A percentile compares a stretch with the other conserved stretches of the same genome.
phyloP scores from a whole-genome alignment of 2,113 vertebrate species.

The Alethe diademata region DNA sequence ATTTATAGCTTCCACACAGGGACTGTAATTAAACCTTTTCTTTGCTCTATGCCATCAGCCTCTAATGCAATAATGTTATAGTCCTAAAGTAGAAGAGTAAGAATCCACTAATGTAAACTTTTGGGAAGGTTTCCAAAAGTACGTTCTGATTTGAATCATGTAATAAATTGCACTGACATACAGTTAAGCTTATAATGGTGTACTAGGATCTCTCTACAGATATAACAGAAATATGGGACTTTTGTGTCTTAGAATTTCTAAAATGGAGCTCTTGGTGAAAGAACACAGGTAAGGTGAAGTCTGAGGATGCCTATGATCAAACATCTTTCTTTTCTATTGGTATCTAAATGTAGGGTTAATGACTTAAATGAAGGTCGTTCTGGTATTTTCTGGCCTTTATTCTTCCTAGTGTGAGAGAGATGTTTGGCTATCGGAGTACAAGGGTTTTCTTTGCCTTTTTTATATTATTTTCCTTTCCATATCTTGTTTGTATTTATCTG shows the following conservation, averaged over 20 bases:
- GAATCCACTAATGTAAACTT: neutral
- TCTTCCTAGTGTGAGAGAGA: neutral
- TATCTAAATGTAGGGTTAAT: neutral
- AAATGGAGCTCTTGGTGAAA: neutral
- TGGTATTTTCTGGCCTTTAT: neutral
- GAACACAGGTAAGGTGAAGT: neutral
- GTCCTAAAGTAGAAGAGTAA: neutral
- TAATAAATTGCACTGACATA: neutral
- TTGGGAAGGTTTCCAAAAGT: conserved; percentile 22
- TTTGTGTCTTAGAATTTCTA: neutral
- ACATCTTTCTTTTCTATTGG: neutral
- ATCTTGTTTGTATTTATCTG: neutral
- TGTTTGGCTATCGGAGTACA: neutral
- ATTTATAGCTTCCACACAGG: conserved; percentile 1
- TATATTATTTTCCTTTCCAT: neutral
- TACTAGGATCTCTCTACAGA: neutral
- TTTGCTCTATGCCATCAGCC: neutral
- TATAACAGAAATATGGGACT: neutral
- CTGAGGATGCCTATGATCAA: neutral
- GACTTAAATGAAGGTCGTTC: neutral
- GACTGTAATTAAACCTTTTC: conserved; percentile 28
- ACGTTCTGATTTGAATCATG: neutral
- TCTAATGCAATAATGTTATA: neutral
- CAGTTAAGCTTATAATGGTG: neutral
- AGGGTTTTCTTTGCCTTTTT: neutral